Conservation (phyloP, 2,888 invertebrate species). For the Nemurella pictetii region DNA sequence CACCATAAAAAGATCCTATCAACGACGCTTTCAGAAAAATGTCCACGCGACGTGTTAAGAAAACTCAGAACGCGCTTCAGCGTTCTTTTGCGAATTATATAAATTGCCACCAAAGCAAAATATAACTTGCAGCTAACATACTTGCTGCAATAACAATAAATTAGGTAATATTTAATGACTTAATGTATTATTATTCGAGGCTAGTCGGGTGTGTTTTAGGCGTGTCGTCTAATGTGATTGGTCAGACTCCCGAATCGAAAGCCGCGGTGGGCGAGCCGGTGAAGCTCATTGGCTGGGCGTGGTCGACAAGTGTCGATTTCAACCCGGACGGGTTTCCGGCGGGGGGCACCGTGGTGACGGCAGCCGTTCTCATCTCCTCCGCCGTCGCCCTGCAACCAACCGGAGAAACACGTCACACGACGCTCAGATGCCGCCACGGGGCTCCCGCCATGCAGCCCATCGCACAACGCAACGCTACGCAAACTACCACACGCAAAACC, state of each 20-base stretch:
- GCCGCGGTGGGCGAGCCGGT: constrained; percentile 61
- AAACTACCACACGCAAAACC: background rate
- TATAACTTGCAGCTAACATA: background rate
- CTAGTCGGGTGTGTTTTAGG: constrained; percentile 17
- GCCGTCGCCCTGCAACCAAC: constrained; percentile 67
- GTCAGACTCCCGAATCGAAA: constrained; percentile 40
- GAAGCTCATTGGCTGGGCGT: constrained; percentile 79
- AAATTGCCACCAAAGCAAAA: background rate
- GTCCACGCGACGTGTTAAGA: background rate
- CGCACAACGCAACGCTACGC: background rate
- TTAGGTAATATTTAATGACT: constrained; percentile 19
- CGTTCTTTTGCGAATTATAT: background rate
- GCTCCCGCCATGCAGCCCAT: too few species aligned
- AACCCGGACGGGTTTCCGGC: constrained; percentile 58
- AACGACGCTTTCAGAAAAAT: background rate
- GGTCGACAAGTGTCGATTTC: constrained; percentile 75
- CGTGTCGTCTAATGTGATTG: constrained; percentile 16
- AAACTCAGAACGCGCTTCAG: background rate
- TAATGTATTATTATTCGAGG: constrained; percentile 20
- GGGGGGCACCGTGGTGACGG: constrained; percentile 47
- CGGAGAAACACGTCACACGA: background rate
- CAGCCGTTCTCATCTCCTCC: constrained; percentile 73
- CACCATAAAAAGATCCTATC: background rate
- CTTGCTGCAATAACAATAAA: constrained; percentile 19
- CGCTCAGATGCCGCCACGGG: background rate